Percentiles rank a stretch among this genome's conserved stretches.
Evolutionary conservation across 23 tunicate genomes (phyloP).

Genomic region (Styela plicata): DNA sequence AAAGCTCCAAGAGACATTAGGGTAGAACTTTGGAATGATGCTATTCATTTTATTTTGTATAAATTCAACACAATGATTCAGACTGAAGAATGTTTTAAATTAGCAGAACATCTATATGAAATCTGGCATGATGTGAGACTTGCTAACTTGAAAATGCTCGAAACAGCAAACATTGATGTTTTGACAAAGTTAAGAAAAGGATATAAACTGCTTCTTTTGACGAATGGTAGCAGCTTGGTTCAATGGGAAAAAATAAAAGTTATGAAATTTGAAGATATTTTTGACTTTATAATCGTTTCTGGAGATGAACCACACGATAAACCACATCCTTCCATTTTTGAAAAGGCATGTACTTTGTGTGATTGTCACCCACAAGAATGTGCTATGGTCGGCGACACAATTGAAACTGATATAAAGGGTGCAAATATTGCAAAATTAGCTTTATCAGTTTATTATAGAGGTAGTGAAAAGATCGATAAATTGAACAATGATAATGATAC

Average conservation of each 20-base stretch:
- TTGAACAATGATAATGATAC: background rate
- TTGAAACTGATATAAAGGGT: slow-evolving; percentile 19
- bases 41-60: background rate
- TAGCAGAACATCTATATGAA: background rate
- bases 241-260: slow-evolving; percentile 12
- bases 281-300: slow-evolving; percentile 25
- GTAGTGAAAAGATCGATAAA: background rate
- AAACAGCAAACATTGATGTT: background rate
- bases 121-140: slow-evolving; percentile 15
- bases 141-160: background rate
- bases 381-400: slow-evolving; percentile 17
- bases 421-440: slow-evolving; percentile 2
- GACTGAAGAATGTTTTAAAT: background rate
- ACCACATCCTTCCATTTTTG: slow-evolving; percentile 23
- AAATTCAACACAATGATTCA: background rate
- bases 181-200: background rate
- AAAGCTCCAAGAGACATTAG: slow-evolving; percentile 1
- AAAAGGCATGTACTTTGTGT: background rate
- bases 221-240: slow-evolving; percentile 16
- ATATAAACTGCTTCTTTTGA: slow-evolving; percentile 14
- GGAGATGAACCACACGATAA: slow-evolving; percentile 33
- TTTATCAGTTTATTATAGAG: background rate
- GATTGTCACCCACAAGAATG: background rate
- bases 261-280: background rate
- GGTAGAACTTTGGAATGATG: background rate